Evolutionary conservation across 2,888 invertebrate species (phyloP).

Genomic region (Hololepta plana): DNA sequence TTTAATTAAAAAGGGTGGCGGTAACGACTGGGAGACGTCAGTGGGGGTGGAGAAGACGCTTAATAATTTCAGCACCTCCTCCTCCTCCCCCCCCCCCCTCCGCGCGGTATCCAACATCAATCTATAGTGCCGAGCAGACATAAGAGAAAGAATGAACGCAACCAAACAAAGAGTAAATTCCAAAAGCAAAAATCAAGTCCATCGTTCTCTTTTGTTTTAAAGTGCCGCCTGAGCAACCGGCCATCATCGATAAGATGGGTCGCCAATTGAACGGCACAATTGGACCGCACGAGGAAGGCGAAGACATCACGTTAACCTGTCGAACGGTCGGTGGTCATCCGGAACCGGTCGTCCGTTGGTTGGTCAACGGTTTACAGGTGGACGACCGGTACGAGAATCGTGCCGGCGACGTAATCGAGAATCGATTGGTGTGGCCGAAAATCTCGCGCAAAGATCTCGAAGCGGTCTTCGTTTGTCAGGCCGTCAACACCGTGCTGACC

Average conservation of each 20-base stretch:
- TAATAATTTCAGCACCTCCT: too few relatives aligned
- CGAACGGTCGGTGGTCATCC: constrained; percentile 76
- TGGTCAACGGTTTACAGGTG: constrained; percentile 60
- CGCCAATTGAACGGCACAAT: constrained; percentile 63
- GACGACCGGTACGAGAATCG: constrained; percentile 73
- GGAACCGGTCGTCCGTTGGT: constrained; percentile 67
- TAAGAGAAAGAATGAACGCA: too few relatives aligned
- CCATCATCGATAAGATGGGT: constrained; percentile 71
- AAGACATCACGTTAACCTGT: constrained; percentile 70
- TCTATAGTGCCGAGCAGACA: too few relatives aligned
- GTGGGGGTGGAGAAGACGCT: too few relatives aligned
- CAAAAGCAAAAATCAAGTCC: not conserved
- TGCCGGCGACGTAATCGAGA: constrained; percentile 73
- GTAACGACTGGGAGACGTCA: too few relatives aligned
- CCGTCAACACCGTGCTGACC: constrained; percentile 67
- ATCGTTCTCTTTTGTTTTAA: constrained; percentile 19
- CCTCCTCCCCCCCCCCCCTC: too few relatives aligned
- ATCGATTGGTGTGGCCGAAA: constrained; percentile 55
- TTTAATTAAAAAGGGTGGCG: too few relatives aligned
- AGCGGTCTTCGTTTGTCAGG: constrained; percentile 75
- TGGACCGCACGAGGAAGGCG: constrained; percentile 73
- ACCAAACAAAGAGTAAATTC: too few relatives aligned
- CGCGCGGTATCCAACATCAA: too few relatives aligned
- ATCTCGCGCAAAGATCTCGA: constrained; percentile 65
- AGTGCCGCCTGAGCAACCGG: constrained; percentile 79